These are phyloP conservation scores for Diplazon laetatorius DNA, from an alignment of 2,888 invertebrate species.

Conservation along the genomic window DNA sequence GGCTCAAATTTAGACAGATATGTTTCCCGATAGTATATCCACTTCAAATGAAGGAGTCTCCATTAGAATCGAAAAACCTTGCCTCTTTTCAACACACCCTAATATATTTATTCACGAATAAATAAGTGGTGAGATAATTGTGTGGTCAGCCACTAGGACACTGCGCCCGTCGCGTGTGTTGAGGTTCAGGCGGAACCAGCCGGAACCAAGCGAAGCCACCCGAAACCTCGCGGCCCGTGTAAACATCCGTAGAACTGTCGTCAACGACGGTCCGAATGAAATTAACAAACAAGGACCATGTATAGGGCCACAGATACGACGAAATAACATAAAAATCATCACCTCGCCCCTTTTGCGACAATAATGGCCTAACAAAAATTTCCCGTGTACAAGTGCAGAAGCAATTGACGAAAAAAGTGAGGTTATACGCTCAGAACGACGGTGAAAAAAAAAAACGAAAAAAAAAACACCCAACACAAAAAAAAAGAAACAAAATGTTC, in stretches of 20 bases:
- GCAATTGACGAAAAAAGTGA: conserved; percentile 22
- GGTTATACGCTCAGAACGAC: conserved; percentile 30
- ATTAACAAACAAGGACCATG: neutral
- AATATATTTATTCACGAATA: no score
- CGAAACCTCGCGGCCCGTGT: conserved; percentile 10
- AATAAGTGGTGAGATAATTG: no score
- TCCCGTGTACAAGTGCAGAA: neutral
- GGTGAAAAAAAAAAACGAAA: neutral
- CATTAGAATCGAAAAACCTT: no score
- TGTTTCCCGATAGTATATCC: no score
- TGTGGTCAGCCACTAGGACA: conserved; percentile 7
- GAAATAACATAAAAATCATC: neutral
- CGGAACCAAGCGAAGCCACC: no score
- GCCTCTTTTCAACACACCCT: no score
- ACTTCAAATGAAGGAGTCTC: no score
- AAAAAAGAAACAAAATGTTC: conserved; percentile 83
- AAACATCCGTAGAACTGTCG: conserved; percentile 1
- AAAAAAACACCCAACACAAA: neutral
- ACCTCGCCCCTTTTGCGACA: neutral
- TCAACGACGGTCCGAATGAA: conserved; percentile 14
- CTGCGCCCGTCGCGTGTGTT: neutral
- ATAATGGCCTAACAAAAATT: conserved; percentile 6
- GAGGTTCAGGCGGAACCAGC: neutral
- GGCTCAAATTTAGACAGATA: no score
- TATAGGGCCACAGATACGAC: neutral